phyloP scores from a whole-genome alignment of 2,113 vertebrate genomes.

The Circaetus gallicus region DNA sequence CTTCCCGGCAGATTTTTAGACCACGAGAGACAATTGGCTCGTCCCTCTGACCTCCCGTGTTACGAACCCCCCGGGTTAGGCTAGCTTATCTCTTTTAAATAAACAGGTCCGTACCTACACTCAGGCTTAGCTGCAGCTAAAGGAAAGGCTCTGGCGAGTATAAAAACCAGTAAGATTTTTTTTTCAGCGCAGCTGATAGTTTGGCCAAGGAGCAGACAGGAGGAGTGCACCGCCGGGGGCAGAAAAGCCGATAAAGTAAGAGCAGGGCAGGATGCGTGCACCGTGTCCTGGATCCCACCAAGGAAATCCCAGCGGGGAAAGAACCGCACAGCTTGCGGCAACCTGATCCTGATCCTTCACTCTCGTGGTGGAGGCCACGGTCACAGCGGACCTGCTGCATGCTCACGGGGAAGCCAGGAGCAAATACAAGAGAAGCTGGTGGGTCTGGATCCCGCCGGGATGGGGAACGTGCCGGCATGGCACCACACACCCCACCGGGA shows the following conservation, averaged over 20 bases:
- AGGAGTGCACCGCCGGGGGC: accelerated
- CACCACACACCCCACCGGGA: not conserved
- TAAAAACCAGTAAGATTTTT: not conserved
- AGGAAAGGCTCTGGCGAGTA: not conserved
- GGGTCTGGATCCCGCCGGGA: not conserved
- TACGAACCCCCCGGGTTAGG: no score
- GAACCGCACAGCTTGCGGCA: not conserved
- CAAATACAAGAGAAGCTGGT: not conserved
- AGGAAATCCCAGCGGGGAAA: not conserved
- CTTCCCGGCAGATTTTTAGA: not conserved
- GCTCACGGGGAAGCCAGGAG: not conserved
- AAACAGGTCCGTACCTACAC: not conserved
- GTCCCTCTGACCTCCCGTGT: not conserved
- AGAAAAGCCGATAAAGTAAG: no score
- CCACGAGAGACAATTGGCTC: not conserved
- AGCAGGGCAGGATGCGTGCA: not conserved
- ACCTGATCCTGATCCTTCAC: accelerated
- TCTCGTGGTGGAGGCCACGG: not conserved
- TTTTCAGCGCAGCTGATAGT: not conserved
- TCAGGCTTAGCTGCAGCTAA: not conserved
- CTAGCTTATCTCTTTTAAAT: no score
- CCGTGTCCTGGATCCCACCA: no score
- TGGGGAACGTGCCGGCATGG: accelerated
- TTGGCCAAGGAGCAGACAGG: not conserved
- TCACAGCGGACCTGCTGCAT: no score